Conservation (phyloP, 2,113 vertebrate species). For the Neomonachus schauinslandi region DNA sequence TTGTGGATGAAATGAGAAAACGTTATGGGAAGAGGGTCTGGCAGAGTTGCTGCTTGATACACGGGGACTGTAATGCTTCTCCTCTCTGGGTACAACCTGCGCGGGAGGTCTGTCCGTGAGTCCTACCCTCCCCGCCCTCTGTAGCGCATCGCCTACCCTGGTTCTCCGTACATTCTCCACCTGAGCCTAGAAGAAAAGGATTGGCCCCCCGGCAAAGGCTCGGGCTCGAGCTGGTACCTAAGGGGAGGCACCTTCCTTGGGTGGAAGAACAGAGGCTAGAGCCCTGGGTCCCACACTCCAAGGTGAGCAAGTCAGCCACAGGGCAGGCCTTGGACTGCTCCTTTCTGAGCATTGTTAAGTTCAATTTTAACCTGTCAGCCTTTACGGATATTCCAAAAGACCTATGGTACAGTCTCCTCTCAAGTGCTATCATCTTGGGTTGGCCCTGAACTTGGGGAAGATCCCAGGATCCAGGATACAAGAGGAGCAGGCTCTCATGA, state of each 20-base stretch:
- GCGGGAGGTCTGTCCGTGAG: neutral
- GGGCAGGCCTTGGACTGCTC: neutral
- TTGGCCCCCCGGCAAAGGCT: neutral
- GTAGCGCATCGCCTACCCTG: rapidly evolving
- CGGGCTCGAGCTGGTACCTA: neutral
- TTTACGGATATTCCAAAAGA: neutral
- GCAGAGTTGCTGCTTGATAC: neutral
- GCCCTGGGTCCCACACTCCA: too few species aligned
- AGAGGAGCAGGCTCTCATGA: neutral
- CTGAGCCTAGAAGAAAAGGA: neutral
- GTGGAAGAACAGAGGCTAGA: neutral
- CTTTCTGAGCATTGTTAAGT: neutral
- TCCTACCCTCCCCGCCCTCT: neutral
- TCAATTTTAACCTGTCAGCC: neutral
- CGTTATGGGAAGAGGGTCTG: neutral
- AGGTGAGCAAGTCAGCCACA: neutral
- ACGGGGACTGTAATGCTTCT: neutral
- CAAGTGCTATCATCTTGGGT: neutral
- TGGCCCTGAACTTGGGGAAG: neutral
- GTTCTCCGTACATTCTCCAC: neutral
- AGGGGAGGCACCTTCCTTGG: neutral
- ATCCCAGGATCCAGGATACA: neutral
- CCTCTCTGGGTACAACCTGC: neutral
- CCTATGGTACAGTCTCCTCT: neutral
- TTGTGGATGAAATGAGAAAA: neutral